A percentile compares a stretch with the other conserved stretches of the same genome.
These are phyloP conservation scores for Pinctada fucata DNA, from an alignment of 2,888 invertebrate species.

Conservation along the genomic window DNA sequence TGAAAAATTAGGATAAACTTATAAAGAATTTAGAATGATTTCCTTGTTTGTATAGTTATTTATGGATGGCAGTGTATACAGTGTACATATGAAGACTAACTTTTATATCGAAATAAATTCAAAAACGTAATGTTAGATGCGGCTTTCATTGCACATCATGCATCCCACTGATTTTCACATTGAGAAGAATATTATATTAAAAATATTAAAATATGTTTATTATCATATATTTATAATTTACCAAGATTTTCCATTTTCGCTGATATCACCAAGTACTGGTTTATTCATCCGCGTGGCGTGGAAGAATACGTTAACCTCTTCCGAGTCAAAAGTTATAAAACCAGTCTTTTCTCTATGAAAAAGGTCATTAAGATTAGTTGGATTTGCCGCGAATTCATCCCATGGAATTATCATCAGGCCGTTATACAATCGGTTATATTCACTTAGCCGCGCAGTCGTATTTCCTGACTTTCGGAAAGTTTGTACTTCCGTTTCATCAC, in stretches of 20 bases:
- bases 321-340: constrained; percentile 59
- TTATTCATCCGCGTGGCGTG: constrained; percentile 63
- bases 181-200: too few relatives aligned
- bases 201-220: too few relatives aligned
- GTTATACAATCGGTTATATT: constrained; percentile 47
- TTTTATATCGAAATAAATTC: too few relatives aligned
- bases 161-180: too few relatives aligned
- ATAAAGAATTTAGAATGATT: too few relatives aligned
- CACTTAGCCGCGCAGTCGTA: constrained; percentile 25
- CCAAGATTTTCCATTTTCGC: constrained; percentile 62
- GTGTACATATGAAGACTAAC: too few relatives aligned
- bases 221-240: too few relatives aligned
- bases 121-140: too few relatives aligned
- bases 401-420: constrained; percentile 64
- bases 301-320: constrained; percentile 66
- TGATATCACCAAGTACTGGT: constrained; percentile 60
- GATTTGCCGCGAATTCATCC: constrained; percentile 63
- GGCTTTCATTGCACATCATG: too few relatives aligned
- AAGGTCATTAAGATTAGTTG: constrained; percentile 55
- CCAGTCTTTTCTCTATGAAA: constrained; percentile 57
- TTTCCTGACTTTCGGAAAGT: background rate
- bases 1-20: too few relatives aligned
- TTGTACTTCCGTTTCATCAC: background rate
- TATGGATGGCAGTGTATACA: too few relatives aligned
- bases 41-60: too few relatives aligned